A percentile compares a stretch with the other conserved stretches of the same genome.
Evolutionary conservation across 92 coral and sea anemone genomes (phyloP).

Genomic region (Epizoanthus scotinus): DNA sequence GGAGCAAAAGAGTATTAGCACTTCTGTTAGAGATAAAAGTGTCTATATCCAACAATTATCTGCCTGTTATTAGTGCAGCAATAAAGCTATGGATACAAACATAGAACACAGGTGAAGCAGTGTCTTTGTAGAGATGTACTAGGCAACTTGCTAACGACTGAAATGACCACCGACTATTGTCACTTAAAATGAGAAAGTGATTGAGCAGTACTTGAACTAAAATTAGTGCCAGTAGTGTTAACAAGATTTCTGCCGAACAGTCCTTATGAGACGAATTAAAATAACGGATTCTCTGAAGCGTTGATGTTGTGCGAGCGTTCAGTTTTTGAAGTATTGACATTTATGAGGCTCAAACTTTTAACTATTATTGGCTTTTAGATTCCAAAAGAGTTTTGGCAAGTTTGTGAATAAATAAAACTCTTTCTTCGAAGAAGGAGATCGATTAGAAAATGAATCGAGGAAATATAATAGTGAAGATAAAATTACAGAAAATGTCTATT

Average conservation of each 20-base stretch:
- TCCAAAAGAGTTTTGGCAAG: background rate
- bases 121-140: slow-evolving; percentile 9
- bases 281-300: background rate
- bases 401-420: background rate
- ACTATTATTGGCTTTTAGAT: background rate
- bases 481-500: slow-evolving; percentile 15
- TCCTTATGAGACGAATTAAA: background rate
- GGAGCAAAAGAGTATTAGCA: background rate
- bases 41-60: background rate
- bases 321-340: background rate
- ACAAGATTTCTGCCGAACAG: background rate
- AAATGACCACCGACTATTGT: background rate
- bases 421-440: background rate
- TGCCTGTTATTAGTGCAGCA: background rate
- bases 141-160: slow-evolving; percentile 12
- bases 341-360: background rate
- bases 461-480: slow-evolving; percentile 21
- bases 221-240: background rate
- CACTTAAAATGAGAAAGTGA: background rate
- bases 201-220: background rate
- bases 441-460: slow-evolving; percentile 14
- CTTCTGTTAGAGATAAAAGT: background rate
- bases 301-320: background rate
- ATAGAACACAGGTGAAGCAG: background rate
- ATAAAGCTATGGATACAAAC: background rate